Conservation (phyloP, 2,113 vertebrate genomes). For the Caranx melampygus region DNA sequence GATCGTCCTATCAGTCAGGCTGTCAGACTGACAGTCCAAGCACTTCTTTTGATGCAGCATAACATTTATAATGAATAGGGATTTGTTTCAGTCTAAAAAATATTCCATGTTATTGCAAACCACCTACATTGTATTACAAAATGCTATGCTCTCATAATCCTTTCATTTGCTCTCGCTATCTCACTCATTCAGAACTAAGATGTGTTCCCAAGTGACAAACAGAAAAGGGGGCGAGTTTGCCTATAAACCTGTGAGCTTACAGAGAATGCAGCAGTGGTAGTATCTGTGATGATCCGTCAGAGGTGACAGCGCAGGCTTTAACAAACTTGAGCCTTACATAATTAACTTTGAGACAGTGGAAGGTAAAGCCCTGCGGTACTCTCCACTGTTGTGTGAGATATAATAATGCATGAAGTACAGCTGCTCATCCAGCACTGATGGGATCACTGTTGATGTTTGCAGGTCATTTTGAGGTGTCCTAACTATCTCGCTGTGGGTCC, state of each 20-base stretch:
- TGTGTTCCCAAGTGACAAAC: neutral
- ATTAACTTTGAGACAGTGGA: neutral
- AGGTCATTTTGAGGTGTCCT: neutral
- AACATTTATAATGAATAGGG: neutral
- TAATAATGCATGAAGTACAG: conserved; percentile 13
- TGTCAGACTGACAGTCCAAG: neutral
- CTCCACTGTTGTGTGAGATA: neutral
- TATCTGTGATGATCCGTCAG: conserved; percentile 17
- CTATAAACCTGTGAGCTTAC: neutral
- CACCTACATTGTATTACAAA: neutral
- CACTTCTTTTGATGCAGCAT: neutral
- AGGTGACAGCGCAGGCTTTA: conserved; percentile 10
- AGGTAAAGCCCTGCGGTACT: neutral
- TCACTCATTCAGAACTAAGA: neutral
- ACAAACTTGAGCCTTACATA: neutral
- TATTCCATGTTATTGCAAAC: neutral
- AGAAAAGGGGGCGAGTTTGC: neutral
- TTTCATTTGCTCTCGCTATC: neutral
- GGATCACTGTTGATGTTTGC: conserved; percentile 24
- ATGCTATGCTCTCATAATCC: conserved; percentile 22
- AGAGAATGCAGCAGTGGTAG: conserved; percentile 7
- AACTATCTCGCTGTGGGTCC: neutral
- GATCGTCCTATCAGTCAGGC: neutral
- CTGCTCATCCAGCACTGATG: conserved; percentile 3
- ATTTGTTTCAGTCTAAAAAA: conserved; percentile 9